Conservation (phyloP, 2,113 vertebrate genomes). For the Rhizomys pruinosus region DNA sequence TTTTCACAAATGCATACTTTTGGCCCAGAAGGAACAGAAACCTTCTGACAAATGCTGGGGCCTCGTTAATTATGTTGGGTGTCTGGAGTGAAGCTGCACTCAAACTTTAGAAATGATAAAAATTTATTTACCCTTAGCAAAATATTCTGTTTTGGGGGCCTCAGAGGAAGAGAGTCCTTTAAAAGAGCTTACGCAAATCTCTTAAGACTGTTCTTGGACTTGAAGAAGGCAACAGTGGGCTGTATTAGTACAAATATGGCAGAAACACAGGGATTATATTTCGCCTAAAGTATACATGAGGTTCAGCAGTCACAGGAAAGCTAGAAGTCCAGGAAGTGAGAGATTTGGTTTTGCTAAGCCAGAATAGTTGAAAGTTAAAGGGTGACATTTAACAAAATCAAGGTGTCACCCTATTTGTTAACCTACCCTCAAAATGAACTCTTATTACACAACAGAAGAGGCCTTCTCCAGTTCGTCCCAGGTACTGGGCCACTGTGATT, state of each 20-base stretch:
- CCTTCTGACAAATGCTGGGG: slow-evolving; percentile 27
- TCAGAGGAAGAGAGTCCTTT: slow-evolving; percentile 41
- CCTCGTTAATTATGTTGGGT: not conserved
- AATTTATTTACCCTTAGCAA: slow-evolving; percentile 54
- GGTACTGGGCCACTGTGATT: not conserved
- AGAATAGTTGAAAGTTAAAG: slow-evolving; percentile 50
- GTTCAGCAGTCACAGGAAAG: slow-evolving; percentile 29
- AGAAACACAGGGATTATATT: slow-evolving; percentile 44
- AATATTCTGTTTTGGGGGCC: slow-evolving; percentile 54
- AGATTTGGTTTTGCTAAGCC: slow-evolving; percentile 22
- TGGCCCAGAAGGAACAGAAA: not conserved
- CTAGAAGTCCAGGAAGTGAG: slow-evolving; percentile 36
- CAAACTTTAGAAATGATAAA: slow-evolving; percentile 47
- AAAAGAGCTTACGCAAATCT: slow-evolving; percentile 52
- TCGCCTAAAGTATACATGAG: slow-evolving; percentile 44
- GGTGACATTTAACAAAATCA: slow-evolving; percentile 58
- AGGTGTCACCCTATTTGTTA: slow-evolving; percentile 40
- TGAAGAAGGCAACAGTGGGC: slow-evolving; percentile 44
- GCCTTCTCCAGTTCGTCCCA: not conserved
- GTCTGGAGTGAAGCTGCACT: not conserved
- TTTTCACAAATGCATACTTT: slow-evolving; percentile 7
- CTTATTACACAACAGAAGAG: not conserved
- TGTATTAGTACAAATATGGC: not conserved
- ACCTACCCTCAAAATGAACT: not conserved
- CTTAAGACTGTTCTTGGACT: slow-evolving; percentile 50